Evolutionary conservation across 2,888 invertebrate species (phyloP).

Genomic region (Eudasyphora cyanicolor): DNA sequence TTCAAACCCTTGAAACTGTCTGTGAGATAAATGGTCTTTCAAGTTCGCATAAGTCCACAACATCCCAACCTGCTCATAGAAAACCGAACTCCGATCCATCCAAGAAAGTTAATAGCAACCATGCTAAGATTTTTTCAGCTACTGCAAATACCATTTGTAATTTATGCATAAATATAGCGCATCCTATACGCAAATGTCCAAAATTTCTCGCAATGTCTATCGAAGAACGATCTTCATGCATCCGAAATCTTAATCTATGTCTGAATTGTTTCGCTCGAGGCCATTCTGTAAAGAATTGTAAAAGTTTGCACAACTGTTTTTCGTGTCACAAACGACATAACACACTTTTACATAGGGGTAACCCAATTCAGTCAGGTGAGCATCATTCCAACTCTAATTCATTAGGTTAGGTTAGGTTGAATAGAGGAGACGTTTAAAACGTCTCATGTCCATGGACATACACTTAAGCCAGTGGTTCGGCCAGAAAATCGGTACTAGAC

Average conservation of each 20-base stretch:
- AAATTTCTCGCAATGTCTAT: background rate
- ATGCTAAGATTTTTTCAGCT: background rate
- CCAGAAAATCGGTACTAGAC: no score
- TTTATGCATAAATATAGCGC: background rate
- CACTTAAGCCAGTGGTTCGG: no score
- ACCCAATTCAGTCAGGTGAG: background rate
- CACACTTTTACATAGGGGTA: background rate
- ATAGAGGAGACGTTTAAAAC: no score
- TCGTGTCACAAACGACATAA: background rate
- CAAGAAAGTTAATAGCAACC: background rate
- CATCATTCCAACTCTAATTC: background rate
- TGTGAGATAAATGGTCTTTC: background rate
- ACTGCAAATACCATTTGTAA: background rate
- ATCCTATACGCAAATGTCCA: background rate
- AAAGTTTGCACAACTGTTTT: background rate
- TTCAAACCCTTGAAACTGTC: slow-evolving; percentile 1
- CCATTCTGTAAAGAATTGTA: background rate
- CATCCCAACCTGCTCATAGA: no score
- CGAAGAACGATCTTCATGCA: background rate
- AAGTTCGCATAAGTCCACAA: no score
- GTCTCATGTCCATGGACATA: no score
- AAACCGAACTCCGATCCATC: background rate
- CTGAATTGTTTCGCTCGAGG: background rate
- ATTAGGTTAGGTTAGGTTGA: no score
- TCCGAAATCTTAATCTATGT: background rate